Evolutionary conservation across 2,888 invertebrate species (phyloP).

Genomic region (Oscheius onirici): DNA sequence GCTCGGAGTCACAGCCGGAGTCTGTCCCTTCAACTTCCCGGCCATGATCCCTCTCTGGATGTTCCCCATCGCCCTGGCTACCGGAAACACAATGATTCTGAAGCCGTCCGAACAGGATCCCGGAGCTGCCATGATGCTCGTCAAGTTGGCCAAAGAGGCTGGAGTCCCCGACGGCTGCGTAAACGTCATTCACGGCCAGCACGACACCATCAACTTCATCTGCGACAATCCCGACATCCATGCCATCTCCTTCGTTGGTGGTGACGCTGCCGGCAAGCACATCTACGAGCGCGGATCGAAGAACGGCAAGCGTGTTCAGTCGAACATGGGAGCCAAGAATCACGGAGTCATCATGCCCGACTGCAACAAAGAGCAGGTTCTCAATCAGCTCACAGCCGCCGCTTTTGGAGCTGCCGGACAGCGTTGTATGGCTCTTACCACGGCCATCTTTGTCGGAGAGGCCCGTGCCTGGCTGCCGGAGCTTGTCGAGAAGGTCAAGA

Average conservation of each 20-base stretch:
- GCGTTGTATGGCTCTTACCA: slow-evolving; percentile 97
- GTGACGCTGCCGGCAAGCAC: slow-evolving; percentile 91
- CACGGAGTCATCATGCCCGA: slow-evolving; percentile 96
- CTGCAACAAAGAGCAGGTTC: slow-evolving; percentile 93
- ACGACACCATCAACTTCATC: slow-evolving; percentile 93
- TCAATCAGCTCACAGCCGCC: slow-evolving; percentile 88
- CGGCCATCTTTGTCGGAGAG: slow-evolving; percentile 87
- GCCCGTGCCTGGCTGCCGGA: slow-evolving; percentile 93
- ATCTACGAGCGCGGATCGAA: slow-evolving; percentile 91
- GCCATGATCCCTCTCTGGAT: slow-evolving; percentile 99
- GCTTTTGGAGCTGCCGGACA: slow-evolving; percentile 99
- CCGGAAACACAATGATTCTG: slow-evolving; percentile 92
- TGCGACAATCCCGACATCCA: slow-evolving; percentile 94
- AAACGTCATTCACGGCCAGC: slow-evolving; percentile 93
- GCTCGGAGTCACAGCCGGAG: slow-evolving; percentile 86
- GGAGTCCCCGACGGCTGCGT: slow-evolving; percentile 95
- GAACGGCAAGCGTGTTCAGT: slow-evolving; percentile 93
- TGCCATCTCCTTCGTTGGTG: slow-evolving; percentile 97
- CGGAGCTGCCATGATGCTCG: slow-evolving; percentile 92
- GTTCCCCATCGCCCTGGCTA: slow-evolving; percentile 80
- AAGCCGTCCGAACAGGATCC: slow-evolving; percentile 98
- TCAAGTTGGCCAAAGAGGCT: slow-evolving; percentile 85
- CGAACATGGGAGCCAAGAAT: slow-evolving; percentile 99
- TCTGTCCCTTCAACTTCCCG: slow-evolving; percentile 76
- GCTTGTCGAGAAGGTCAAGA: slow-evolving; percentile 81